Evolutionary conservation across 2,113 vertebrate genomes (phyloP), one percentile per base, ranked within the genome.

Genomic region (Paraplagusia blochii): DNA sequence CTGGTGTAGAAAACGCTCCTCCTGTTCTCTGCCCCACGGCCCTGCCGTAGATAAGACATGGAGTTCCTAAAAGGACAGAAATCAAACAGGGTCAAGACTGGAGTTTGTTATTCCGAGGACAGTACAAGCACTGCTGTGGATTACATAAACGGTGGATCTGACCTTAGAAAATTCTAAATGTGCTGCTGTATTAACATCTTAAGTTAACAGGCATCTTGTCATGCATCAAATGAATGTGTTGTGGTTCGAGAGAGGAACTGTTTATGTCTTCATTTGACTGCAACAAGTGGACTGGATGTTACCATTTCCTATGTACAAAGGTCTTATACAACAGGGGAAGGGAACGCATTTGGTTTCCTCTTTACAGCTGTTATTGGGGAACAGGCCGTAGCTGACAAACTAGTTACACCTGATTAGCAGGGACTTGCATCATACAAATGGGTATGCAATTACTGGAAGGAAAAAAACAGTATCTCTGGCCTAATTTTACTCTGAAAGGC

Each of bases 1-100:
- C 14, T 15, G 22, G 94, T 94, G 46, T 99, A 98, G 85, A 99
- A 98, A 9, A 96, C 15, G 1, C 94, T 98, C 74, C 75, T 92
- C 42, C 94, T 90, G 78, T 82, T 89, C 1, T 98, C 96, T 0
- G 76, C 87, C 46, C 83, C 92, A 84, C 90, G 88, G 10, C 90
- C 87, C 1, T 85, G 69, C 19, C 95, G 93, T 66, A 98, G 85
- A 14, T 92, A 91, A 5, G 94, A 94, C 93, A 99, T 93, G 5
- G 95, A 97, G 79, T 97, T 96, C 82, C 97, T 99, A 76, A 50
- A 29, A 60, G 34, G 50, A 13, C 16, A 52, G 15, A 49, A 15
- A 51, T 9, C 47, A 57, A 45, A 45, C 14, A 33, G 9, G 59
- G 35, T 22, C 17, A 39, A 9, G 19, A 45, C 34, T 5, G 11